These are phyloP conservation scores for Oryzias woworae DNA, from an alignment of 2,113 vertebrate genomes.

Conservation along the genomic window DNA sequence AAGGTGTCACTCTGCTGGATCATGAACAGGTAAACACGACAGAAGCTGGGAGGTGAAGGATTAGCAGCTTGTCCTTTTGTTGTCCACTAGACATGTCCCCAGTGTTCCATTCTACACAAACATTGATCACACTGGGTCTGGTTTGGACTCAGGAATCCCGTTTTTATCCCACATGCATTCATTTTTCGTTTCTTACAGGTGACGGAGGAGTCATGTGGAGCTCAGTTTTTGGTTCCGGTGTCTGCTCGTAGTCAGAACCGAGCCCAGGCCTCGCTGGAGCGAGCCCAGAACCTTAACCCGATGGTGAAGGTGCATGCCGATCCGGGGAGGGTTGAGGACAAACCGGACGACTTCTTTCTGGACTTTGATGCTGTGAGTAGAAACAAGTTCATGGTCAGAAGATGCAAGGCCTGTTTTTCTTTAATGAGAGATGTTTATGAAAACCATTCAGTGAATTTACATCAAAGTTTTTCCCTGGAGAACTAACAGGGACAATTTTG, in stretches of 20 bases:
- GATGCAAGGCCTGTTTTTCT: too few relatives aligned
- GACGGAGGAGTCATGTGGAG: conserved; percentile 81
- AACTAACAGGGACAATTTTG: too few relatives aligned
- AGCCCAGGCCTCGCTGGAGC: conserved; percentile 86
- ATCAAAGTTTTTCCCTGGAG: too few relatives aligned
- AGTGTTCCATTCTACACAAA: too few relatives aligned
- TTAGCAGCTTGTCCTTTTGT: too few relatives aligned
- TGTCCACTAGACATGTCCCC: too few relatives aligned
- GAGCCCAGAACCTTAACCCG: conserved; percentile 93
- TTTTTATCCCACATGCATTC: neutral
- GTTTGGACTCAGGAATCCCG: neutral
- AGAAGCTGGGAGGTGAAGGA: too few relatives aligned
- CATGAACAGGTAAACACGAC: conserved; percentile 81
- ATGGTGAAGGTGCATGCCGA: conserved; percentile 94
- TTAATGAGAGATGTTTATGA: too few relatives aligned
- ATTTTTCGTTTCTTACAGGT: conserved; percentile 71
- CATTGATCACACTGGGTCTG: neutral
- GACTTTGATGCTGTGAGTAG: conserved; percentile 88
- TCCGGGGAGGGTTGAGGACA: conserved; percentile 77
- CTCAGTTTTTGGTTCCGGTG: conserved; percentile 88
- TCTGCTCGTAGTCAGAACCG: conserved; percentile 83
- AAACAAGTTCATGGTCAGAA: neutral
- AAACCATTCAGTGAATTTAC: too few relatives aligned
- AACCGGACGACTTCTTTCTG: conserved; percentile 87
- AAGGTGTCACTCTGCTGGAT: conserved; percentile 89